These are phyloP conservation scores for Endomychus coccineus DNA, from an alignment of 2,888 invertebrate genomes.

Conservation along the genomic window DNA sequence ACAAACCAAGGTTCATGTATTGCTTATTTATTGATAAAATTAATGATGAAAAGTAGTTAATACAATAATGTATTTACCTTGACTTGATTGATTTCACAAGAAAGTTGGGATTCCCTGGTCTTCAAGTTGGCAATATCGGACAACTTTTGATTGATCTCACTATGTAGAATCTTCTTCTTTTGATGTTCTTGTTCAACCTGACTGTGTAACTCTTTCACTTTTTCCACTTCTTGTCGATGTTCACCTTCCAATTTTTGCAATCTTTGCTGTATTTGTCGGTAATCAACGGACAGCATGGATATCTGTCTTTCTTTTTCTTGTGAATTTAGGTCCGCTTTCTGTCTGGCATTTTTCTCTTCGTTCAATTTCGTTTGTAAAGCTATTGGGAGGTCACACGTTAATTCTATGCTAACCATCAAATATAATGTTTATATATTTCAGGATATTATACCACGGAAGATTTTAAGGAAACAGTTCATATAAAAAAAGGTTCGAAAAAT, in stretches of 20 bases:
- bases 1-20: too few species aligned
- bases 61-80: conserved; percentile 32
- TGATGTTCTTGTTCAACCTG: conserved; percentile 89
- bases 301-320: conserved; percentile 93
- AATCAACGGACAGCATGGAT: conserved; percentile 90
- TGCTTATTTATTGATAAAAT: too few species aligned
- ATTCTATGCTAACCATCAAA: too few species aligned
- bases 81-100: conserved; percentile 58
- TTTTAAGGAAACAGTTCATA: too few species aligned
- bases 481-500: too few species aligned
- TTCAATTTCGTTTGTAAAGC: conserved; percentile 87
- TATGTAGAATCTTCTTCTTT: conserved; percentile 71
- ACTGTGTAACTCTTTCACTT: conserved; percentile 73
- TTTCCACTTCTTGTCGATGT: conserved; percentile 79
- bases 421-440: too few species aligned
- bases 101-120: conserved; percentile 64
- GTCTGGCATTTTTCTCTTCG: conserved; percentile 81
- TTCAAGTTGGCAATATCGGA: conserved; percentile 65
- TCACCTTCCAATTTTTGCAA: conserved; percentile 88
- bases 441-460: too few species aligned
- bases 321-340: conserved; percentile 76
- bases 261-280: conserved; percentile 87
- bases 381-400: too few species aligned
- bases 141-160: conserved; percentile 68
- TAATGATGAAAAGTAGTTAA: too few species aligned